Evolutionary conservation across 2,113 vertebrate genomes (phyloP), one percentile per base, ranked within the genome.

Genomic region (Lasiurus borealis): DNA sequence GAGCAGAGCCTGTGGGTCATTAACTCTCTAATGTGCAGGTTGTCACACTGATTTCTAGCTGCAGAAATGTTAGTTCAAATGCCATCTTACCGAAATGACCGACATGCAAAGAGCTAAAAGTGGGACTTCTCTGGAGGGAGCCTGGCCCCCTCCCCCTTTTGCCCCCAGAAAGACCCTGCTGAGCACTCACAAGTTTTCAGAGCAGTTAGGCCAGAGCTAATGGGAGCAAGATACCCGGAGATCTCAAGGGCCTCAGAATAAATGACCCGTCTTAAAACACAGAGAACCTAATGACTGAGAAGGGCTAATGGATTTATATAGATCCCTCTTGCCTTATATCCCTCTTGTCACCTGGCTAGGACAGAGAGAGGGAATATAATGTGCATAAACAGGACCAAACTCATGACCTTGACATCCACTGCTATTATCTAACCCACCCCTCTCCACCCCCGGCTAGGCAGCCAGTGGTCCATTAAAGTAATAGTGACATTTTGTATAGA

Each of bases 11-110:
- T 27, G 5, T 16, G 6, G 1, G 23, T 19, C 52, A 66, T 68
- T n/a, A 57, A 86, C 31, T 82, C 44, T 82, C 9, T 19, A 34
- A 69, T 19, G 21, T 2, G n/a, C 34, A 3, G 1, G 34, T 92
- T 88, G 92, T 72, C 91, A 90, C 76, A 66, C 18, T 68, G 57
- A 54, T 59, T 88, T 89, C 86, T 83, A 88, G 27, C 62, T 59
- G 23, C 44, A 57, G 16, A 69, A 50, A 36, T 91, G 88, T 80
- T 44, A 31, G 8, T 75, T 73, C 76, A 77, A 40, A 71, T 68
- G 23, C 5, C 69, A n/a, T 44, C n/a, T 69, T 73, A 66, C 18
- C 66, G 46, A 94, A 72, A 83, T 36, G 12, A 3, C 44, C 75
- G 29, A 46, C 80, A 44, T 62, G 16, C 23, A 59, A 66, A 82